Base-by-base conservation (phyloP, 2,113 vertebrate species). In the Telmatochromis bifrenatus region DNA sequence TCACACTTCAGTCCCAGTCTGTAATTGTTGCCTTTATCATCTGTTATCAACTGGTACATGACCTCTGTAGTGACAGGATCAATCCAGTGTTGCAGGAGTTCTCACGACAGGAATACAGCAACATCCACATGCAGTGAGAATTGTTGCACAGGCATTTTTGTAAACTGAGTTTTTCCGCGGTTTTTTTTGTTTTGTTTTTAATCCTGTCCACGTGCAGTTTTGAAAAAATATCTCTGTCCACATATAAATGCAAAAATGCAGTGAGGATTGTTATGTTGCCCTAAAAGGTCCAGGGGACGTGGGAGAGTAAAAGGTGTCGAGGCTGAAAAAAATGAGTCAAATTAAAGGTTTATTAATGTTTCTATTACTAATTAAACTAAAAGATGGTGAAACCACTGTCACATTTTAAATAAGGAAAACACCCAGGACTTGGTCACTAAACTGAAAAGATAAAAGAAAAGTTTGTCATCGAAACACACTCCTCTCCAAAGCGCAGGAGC, bases 181-280 rank as follows among this genome's bases (percentile, higher is more conserved):
- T 0, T 0, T 2, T 11, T 54, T 54, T 54, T 54, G n/a, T 54
- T 54, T 54, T 54, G 51, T 23, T 54, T 54, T 23, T 12, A 54
- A 54, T 54, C n/a, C 4, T 54, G 1, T 23, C 53, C n/a, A 23
- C 0, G 10, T 54, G 53, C 53, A 54, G 53, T 54, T 54, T 23
- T 54, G n/a, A 54, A 54, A 54, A 54, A 54, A 54, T 12, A 23
- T 54, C n/a, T 54, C 53, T 54, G 10, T 54, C 53, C n/a, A 54
- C 53, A 54, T 23, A 54, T 23, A 54, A 54, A 54, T 54, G n/a
- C 53, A 54, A 54, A 23, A 23, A 54, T 54, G n/a, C n/a, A 54
- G 53, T 54, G 53, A 54, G 53, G 53, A 54, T 7, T 54, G n/a
- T 54, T 23, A 54, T 23, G 10, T 12, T 54, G n/a, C n/a, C 53